phyloP scores from a whole-genome alignment of 2,888 invertebrate species.

The Stenotaenia linearis region DNA sequence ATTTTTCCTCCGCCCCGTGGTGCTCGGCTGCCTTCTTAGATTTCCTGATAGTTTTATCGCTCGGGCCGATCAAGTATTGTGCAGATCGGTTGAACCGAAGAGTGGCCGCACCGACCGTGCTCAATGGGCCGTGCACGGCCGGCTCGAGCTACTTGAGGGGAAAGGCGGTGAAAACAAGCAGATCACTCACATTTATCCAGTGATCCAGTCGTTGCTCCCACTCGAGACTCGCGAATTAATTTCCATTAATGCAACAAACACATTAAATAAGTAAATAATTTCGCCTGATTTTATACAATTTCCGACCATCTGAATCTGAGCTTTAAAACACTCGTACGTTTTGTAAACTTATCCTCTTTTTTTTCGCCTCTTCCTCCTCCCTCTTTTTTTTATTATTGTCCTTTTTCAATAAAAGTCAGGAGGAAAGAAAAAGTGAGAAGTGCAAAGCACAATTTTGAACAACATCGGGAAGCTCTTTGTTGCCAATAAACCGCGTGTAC shows the following conservation, averaged over 20 bases:
- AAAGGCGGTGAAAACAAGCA: constrained; percentile 1
- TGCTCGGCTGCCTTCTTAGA: constrained; percentile 3
- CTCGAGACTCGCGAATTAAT: constrained; percentile 1
- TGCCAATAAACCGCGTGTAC: background rate
- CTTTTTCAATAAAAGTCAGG: constrained; percentile 10
- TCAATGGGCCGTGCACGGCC: constrained; percentile 7
- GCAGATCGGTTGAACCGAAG: background rate
- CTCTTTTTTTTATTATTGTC: background rate
- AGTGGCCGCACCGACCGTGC: constrained; percentile 19
- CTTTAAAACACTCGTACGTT: background rate
- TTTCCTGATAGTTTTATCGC: constrained; percentile 15
- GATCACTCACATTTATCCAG: constrained; percentile 3
- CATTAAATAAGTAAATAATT: too few relatives aligned
- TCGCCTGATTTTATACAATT: background rate
- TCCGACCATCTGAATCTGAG: background rate
- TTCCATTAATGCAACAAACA: background rate
- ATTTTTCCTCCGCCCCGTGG: background rate
- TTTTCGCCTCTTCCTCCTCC: background rate
- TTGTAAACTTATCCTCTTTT: background rate
- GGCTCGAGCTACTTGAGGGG: background rate
- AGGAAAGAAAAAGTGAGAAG: background rate
- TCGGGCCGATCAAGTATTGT: background rate
- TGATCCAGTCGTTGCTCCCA: background rate
- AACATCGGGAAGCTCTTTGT: background rate
- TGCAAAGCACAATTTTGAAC: background rate